A percentile compares a stretch with the other conserved stretches of the same genome.
Evolutionary conservation across 2,888 invertebrate genomes (phyloP).

Genomic region (Cataglyphis livida): DNA sequence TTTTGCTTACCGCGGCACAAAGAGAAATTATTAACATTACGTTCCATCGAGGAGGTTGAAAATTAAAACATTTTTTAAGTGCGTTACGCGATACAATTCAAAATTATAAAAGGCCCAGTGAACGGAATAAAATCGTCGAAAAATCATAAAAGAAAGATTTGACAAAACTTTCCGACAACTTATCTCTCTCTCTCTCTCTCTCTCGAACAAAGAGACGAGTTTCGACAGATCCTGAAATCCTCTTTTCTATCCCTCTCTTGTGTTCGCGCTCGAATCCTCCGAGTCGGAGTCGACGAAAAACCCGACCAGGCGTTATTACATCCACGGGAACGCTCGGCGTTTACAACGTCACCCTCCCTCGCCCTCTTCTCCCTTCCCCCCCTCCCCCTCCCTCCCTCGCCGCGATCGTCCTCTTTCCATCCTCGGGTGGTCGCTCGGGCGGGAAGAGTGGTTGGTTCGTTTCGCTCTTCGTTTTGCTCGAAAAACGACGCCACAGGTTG

Average conservation of each 20-base stretch:
- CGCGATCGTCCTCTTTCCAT: slow-evolving; percentile 13
- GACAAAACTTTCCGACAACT: background rate
- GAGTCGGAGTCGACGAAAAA: slow-evolving; percentile 42
- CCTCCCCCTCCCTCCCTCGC: slow-evolving; percentile 1
- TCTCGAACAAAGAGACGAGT: background rate
- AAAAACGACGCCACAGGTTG: slow-evolving; percentile 51
- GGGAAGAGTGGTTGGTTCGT: slow-evolving; percentile 10
- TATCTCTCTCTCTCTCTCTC: background rate
- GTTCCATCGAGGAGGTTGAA: no score
- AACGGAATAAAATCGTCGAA: background rate
- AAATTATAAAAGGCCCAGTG: background rate
- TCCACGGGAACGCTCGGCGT: slow-evolving; percentile 41
- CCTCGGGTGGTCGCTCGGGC: slow-evolving; percentile 27
- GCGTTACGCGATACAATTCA: background rate
- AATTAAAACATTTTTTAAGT: background rate
- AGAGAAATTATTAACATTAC: background rate
- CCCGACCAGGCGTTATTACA: slow-evolving; percentile 35
- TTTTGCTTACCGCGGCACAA: background rate
- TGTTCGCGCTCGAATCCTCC: slow-evolving; percentile 20
- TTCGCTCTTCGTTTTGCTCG: slow-evolving; percentile 48
- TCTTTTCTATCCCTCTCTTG: slow-evolving; percentile 10
- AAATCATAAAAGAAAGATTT: background rate
- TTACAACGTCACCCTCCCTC: slow-evolving; percentile 27
- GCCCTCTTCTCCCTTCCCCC: background rate
- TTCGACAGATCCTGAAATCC: slow-evolving; percentile 15